phyloP scores from a whole-genome alignment of 2,888 invertebrate species.

The Drosophila sordidapex region DNA sequence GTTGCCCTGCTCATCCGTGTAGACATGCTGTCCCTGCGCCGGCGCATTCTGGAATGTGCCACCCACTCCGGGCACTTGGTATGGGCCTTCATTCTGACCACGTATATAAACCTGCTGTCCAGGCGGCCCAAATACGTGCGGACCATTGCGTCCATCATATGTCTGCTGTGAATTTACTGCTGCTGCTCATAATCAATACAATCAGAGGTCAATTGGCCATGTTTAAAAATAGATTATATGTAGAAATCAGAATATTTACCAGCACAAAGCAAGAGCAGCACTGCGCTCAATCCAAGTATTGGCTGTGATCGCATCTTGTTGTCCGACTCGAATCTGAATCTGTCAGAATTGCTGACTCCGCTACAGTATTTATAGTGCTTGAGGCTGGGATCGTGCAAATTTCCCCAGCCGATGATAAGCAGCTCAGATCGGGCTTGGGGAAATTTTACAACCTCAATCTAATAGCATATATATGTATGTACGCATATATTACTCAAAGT shows the following conservation, averaged over 20 bases:
- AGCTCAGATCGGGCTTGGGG: slow-evolving; percentile 35
- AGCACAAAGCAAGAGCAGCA: slow-evolving; percentile 34
- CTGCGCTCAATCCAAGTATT: slow-evolving; percentile 32
- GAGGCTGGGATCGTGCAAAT: slow-evolving; percentile 5
- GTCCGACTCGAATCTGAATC: slow-evolving; percentile 12
- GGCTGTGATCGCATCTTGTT: slow-evolving; percentile 35
- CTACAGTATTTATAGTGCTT: slow-evolving; percentile 39
- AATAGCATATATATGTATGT: neutral
- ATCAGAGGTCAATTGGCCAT: neutral
- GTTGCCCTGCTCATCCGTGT: slow-evolving; percentile 50
- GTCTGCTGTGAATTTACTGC: slow-evolving; percentile 43
- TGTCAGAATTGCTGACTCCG: slow-evolving; percentile 6
- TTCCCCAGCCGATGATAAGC: slow-evolving; percentile 49
- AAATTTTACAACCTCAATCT: neutral
- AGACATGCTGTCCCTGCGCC: slow-evolving; percentile 35
- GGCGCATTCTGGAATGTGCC: slow-evolving; percentile 52
- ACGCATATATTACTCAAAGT: slow-evolving; percentile 7
- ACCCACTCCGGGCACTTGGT: slow-evolving; percentile 57
- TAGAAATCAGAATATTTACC: slow-evolving; percentile 22
- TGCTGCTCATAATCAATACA: neutral
- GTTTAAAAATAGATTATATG: neutral
- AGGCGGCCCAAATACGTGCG: slow-evolving; percentile 49
- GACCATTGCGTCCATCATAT: slow-evolving; percentile 61
- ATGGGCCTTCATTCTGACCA: slow-evolving; percentile 57
- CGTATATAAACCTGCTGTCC: slow-evolving; percentile 63